phyloP scores from a whole-genome alignment of 1,140 invertebrate genomes.

The Trachymyrmex cornetzi region DNA sequence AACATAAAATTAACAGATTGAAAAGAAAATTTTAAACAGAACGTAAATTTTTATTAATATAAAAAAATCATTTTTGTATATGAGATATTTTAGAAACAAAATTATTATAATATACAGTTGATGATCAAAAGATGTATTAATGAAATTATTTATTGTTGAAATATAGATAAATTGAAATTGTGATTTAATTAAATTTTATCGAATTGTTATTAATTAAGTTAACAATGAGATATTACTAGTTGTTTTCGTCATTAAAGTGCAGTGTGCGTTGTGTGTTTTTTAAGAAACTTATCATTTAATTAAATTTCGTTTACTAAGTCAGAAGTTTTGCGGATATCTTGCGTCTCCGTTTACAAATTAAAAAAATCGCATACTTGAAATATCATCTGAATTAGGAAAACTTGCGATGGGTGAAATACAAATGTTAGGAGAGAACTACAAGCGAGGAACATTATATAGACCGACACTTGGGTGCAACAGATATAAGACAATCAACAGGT shows the following conservation, averaged over 20 bases:
- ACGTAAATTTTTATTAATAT: background rate
- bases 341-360: background rate
- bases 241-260: background rate
- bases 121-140: background rate
- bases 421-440: constrained; percentile 13
- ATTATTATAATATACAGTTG: background rate
- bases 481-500: constrained; percentile 84
- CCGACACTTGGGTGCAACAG: constrained; percentile 79
- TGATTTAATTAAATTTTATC: background rate
- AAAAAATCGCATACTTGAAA: background rate
- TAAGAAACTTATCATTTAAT: background rate
- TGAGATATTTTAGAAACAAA: background rate
- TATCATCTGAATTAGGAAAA: background rate
- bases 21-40: background rate
- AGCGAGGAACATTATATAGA: constrained; percentile 1
- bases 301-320: background rate
- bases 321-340: background rate
- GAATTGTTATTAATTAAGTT: background rate
- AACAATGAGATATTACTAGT: background rate
- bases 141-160: background rate
- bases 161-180: background rate
- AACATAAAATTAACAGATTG: background rate
- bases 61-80: background rate
- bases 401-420: background rate
- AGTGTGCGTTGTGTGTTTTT: background rate